phyloP scores from a whole-genome alignment of 2,888 invertebrate genomes.

The Morpho achilles region DNA sequence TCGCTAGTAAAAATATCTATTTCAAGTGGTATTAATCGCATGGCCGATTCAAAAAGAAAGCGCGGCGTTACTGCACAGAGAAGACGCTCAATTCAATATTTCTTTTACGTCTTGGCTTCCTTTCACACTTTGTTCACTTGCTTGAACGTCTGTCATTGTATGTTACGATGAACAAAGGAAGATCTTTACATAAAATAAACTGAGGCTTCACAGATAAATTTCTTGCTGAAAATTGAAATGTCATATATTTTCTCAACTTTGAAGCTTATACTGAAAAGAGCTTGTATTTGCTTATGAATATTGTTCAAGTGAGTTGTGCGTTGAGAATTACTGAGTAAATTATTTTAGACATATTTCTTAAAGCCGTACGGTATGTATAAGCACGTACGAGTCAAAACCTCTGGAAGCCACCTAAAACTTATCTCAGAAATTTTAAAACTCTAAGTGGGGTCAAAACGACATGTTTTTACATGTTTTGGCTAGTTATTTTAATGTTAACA shows the following conservation, averaged over 20 bases:
- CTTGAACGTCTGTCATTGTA: slow-evolving; percentile 21
- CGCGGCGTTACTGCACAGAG: slow-evolving; percentile 14
- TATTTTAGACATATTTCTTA: no score
- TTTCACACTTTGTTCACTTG: slow-evolving; percentile 27
- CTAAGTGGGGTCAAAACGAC: no score
- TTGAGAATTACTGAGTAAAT: no score
- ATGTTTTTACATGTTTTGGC: no score
- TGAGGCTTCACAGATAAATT: slow-evolving; percentile 13
- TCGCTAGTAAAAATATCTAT: slow-evolving; percentile 24
- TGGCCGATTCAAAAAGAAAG: slow-evolving; percentile 24
- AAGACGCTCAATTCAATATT: slow-evolving; percentile 20
- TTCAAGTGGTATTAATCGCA: slow-evolving; percentile 24
- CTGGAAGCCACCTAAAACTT: no score
- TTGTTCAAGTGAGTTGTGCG: no score
- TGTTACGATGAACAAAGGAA: slow-evolving; percentile 20
- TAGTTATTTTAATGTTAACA: no score
- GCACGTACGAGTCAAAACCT: no score
- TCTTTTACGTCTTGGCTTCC: slow-evolving; percentile 20
- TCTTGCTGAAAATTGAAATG: slow-evolving; percentile 6
- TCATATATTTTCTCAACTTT: neutral
- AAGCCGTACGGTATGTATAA: no score
- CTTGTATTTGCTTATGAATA: no score
- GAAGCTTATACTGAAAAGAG: no score
- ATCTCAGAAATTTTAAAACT: no score
- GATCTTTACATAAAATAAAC: slow-evolving; percentile 15